These are phyloP conservation scores for Brachypalpus laphriformis DNA, from an alignment of 2,888 invertebrate species.

Conservation along the genomic window DNA sequence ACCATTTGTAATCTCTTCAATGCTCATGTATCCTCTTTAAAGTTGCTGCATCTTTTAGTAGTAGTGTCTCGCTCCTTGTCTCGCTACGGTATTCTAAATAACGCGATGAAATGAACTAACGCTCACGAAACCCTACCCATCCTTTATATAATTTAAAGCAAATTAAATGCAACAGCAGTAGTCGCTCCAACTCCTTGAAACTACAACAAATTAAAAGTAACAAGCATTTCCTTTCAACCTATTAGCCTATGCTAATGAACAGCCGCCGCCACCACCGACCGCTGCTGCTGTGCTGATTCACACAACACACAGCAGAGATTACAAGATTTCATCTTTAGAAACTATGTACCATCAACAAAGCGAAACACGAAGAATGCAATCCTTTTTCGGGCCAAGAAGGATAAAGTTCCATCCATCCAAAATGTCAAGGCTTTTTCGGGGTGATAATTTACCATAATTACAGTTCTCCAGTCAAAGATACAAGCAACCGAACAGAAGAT, in stretches of 20 bases:
- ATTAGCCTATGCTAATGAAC: slow-evolving; percentile 69
- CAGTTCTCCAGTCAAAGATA: slow-evolving; percentile 48
- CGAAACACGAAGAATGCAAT: slow-evolving; percentile 49
- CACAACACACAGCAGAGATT: slow-evolving; percentile 33
- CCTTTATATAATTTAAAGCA: background rate
- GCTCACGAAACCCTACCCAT: background rate
- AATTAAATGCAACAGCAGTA: background rate
- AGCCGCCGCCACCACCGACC: background rate
- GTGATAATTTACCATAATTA: slow-evolving; percentile 72
- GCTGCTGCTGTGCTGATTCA: background rate
- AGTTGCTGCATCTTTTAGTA: too few relatives aligned
- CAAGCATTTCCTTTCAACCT: slow-evolving; percentile 69
- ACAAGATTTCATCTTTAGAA: slow-evolving; percentile 41
- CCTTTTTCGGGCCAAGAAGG: slow-evolving; percentile 27
- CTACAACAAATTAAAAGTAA: slow-evolving; percentile 60
- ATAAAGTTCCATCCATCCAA: slow-evolving; percentile 61
- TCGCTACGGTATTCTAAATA: too few relatives aligned
- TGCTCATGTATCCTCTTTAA: background rate
- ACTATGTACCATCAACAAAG: slow-evolving; percentile 24
- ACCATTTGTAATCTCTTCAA: too few relatives aligned
- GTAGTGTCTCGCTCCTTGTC: too few relatives aligned
- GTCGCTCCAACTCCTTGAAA: background rate
- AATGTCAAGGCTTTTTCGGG: slow-evolving; percentile 66
- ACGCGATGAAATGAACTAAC: too few relatives aligned
- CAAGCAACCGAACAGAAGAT: background rate